Evolutionary conservation across 2,113 vertebrate species (phyloP), one percentile per base, ranked within the genome.

Genomic region (Poeciliopsis turrubarensis): DNA sequence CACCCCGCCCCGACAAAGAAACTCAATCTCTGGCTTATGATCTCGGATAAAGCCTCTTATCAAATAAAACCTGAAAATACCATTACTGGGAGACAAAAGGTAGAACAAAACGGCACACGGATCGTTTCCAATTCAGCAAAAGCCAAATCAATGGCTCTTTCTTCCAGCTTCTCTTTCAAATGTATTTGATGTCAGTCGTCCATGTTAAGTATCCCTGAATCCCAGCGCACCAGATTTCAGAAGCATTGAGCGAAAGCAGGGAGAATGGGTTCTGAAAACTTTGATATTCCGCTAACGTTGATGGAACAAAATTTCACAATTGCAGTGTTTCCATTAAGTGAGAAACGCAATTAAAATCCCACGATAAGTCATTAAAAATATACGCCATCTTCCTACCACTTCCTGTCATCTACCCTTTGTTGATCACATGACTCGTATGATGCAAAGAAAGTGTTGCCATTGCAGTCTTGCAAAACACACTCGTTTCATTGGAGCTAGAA

Each of bases 71-170:
- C 66, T 77, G 83, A 80, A 75, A 78, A 81, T n/a, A 47, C 75
- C 78, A 87, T 90, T 89, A 90, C 77, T 69, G 11, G 22, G 73
- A 87, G 78, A 77, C 80, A 84, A 85, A 88, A 82, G 65, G 78
- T 15, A 51, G 75, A 89, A 83, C 57, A 61, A 82, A 81, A 78
- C 63, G 70, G 77, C 71, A 62, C 51, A 60, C 69, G 47, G 83
- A 88, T 87, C 67, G 77, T 89, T 89, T 85, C 80, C 88, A 90
- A 87, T 89, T 89, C 78, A 84, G 84, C 72, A 70, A 77, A 84
- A 84, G 65, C 69, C 82, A 90, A 90, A 90, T 91, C 89, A 77
- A 90, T 89, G 85, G 64, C 25, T 34, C 29, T 34, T 27, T 76
- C 64, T 80, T 87, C 78, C 84, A 79, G 72, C 78, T 87, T 78